Evolutionary conservation across 2,113 vertebrate species (phyloP).

Genomic region (Tilapia sparmanii): DNA sequence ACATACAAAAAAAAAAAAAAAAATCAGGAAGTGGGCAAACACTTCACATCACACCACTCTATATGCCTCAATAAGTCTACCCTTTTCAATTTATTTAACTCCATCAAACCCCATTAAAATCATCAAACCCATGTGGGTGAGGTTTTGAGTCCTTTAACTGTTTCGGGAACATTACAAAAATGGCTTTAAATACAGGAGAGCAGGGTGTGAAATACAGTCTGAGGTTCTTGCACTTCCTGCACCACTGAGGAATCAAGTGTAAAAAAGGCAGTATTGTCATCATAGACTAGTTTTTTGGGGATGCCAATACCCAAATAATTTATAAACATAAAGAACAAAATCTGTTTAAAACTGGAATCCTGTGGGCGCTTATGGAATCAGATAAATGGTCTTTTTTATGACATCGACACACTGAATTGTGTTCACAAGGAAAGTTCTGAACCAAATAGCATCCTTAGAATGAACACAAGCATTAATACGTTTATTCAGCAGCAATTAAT

Average conservation of each 20-base stretch:
- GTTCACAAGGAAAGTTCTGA: rapidly evolving
- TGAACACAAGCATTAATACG: not conserved
- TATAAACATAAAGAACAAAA: not conserved
- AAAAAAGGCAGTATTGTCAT: not conserved
- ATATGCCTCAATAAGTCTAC: too few relatives aligned
- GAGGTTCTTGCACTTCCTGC: not conserved
- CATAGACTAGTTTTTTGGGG: not conserved
- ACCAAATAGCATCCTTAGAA: not conserved
- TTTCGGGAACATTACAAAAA: not conserved
- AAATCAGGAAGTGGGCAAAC: too few relatives aligned
- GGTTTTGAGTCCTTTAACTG: not conserved
- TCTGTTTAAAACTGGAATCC: rapidly evolving
- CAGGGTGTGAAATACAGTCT: rapidly evolving
- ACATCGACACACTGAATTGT: not conserved
- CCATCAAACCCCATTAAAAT: too few relatives aligned
- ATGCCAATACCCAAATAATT: not conserved
- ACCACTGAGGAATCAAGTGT: not conserved
- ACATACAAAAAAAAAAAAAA: too few relatives aligned
- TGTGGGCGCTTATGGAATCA: not conserved
- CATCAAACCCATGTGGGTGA: not conserved
- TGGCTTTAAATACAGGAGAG: not conserved
- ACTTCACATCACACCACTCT: too few relatives aligned
- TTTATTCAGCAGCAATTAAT: not conserved
- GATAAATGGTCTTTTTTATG: not conserved
- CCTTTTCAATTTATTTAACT: too few relatives aligned